Evolutionary conservation across 1,140 invertebrate species (phyloP).

Genomic region (Trichonephila inaurata): DNA sequence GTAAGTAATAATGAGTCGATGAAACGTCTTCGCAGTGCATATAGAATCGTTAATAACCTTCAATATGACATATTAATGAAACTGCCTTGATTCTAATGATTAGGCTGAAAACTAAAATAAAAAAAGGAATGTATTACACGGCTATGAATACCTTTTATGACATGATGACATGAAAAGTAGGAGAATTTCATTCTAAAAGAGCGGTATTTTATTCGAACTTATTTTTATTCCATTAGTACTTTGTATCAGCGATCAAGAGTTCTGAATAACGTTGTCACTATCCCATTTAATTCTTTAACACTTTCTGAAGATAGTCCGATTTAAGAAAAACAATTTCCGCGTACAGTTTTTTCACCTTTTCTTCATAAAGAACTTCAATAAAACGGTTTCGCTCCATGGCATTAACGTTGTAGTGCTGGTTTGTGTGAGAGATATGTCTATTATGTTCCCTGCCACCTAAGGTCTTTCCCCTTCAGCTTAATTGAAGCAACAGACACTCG

Average conservation of each 20-base stretch:
- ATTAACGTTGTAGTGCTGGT: neutral
- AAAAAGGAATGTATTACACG: too few species aligned
- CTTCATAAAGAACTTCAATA: neutral
- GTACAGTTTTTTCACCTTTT: conserved; percentile 9
- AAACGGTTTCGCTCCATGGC: neutral
- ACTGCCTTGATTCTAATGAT: too few species aligned
- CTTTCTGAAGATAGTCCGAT: neutral
- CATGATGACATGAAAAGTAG: too few species aligned
- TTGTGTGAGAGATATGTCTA: conserved; percentile 21
- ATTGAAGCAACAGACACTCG: neutral
- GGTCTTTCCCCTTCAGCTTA: neutral
- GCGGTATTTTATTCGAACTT: too few species aligned
- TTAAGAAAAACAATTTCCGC: neutral
- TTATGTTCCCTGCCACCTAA: neutral
- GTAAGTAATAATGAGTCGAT: too few species aligned
- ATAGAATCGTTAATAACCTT: too few species aligned
- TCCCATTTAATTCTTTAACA: neutral
- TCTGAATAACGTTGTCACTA: neutral
- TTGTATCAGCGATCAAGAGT: neutral
- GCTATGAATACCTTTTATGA: too few species aligned
- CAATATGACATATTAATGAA: too few species aligned
- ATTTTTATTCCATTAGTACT: neutral
- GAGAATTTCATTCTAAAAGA: too few species aligned
- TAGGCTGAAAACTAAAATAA: too few species aligned
- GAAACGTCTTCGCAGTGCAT: too few species aligned